Conservation (phyloP, 2,888 invertebrate species). For the Diloba caeruleocephala region DNA sequence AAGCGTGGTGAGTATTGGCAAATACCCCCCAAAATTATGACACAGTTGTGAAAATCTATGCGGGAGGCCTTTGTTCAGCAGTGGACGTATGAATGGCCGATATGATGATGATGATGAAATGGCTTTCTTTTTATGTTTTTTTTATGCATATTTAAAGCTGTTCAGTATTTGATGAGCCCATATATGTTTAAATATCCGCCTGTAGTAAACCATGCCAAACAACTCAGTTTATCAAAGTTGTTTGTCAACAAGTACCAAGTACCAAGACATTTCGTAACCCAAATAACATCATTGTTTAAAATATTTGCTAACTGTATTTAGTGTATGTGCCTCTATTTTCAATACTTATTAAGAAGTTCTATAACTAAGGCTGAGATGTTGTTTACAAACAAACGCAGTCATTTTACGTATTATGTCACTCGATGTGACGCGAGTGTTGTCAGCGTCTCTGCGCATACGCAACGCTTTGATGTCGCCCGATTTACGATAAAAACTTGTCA, state of each 20-base stretch:
- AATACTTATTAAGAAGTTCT: constrained; percentile 25
- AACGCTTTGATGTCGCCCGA: constrained; percentile 67
- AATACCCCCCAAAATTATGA: no score
- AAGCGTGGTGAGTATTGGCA: no score
- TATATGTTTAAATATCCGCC: not conserved
- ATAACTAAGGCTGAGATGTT: constrained; percentile 13
- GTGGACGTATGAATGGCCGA: no score
- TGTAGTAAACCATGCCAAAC: not conserved
- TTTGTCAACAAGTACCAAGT: constrained; percentile 7
- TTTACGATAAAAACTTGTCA: constrained; percentile 60
- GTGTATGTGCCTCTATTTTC: constrained; percentile 9
- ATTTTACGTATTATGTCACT: constrained; percentile 37
- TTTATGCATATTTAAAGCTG: no score
- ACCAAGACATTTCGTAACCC: constrained; percentile 17
- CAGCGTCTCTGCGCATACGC: constrained; percentile 34
- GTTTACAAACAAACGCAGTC: constrained; percentile 49
- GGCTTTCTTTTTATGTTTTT: no score
- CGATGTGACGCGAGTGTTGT: constrained; percentile 23
- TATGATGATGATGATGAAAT: no score
- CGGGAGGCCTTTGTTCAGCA: no score
- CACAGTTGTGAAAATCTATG: no score
- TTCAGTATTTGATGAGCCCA: no score
- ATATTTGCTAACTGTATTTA: constrained; percentile 13
- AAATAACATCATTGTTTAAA: constrained; percentile 20
- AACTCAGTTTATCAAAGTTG: constrained; percentile 9